Evolutionary conservation across 2,888 invertebrate genomes (phyloP), one percentile per base, ranked within the genome.

Genomic region (Gnatocerus cornutus): DNA sequence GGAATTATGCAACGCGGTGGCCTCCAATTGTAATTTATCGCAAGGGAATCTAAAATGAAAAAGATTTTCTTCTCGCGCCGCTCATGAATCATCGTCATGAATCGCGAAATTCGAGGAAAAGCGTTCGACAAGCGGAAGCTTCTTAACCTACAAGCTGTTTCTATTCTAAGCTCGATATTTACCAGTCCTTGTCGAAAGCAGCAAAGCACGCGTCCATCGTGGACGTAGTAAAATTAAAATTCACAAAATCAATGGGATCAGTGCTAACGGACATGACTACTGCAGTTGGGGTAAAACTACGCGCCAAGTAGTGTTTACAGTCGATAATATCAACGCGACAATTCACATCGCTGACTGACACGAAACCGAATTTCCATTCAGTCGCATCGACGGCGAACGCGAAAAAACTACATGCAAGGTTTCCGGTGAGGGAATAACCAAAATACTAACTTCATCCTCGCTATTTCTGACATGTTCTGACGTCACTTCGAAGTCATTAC

Each of bases 181-280:
- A 94, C 92, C 93, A 91, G 86, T 96, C 94, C 85, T 94, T 94
- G 86, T 96, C 95, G 86, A 96, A 96, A 76, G 95, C 94, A 80
- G 92, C 91, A 85, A 95, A 95, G 86, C 96, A 96, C 82, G 94
- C 95, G 87, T 96, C 95, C 95, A 96, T 95, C 84, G 66, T 74
- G 73, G 76, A 77, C 75, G 76, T 76, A 30, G 48, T 55, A 75
- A 69, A 71, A 65, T 74, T 63, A 71, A 68, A 66, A 67, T 71
- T 71, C 58, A 39, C 68, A 69, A 73, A 75, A 78, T 78, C 78
- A 72, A 78, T 78, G 74, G 58, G 66, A 68, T 71, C 72, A 72
- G 74, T 74, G 75, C 76, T 74, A 45, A n/a, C 43, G 73, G 76
- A 76, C 78, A 78, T 78, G 73, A 75, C 77, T 68, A 76, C 77